phyloP scores from a whole-genome alignment of 2,888 invertebrate genomes.

The Norana najaformis region DNA sequence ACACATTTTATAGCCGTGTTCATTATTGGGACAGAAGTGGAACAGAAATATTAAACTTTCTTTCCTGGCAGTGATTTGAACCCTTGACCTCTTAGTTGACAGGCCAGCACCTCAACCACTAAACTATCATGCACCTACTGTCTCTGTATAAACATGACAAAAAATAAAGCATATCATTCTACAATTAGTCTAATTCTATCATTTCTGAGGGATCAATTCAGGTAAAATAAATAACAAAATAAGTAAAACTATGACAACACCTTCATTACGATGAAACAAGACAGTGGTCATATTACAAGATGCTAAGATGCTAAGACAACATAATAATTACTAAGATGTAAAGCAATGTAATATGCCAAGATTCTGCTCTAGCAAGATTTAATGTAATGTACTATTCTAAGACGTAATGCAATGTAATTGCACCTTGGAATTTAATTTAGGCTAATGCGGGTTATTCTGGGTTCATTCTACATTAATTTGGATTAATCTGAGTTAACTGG shows the following conservation, averaged over 20 bases:
- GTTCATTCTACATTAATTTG: too few species aligned
- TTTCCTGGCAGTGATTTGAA: not conserved
- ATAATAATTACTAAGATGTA: too few species aligned
- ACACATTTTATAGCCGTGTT: not conserved
- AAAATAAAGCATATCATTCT: not conserved
- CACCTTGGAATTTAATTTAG: too few species aligned
- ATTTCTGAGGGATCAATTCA: not conserved
- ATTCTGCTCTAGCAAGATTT: too few species aligned
- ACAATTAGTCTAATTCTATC: not conserved
- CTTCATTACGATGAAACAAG: too few species aligned
- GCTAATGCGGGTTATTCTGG: too few species aligned
- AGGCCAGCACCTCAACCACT: not conserved
- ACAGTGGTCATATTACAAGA: too few species aligned
- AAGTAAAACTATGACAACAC: not conserved
- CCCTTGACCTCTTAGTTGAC: not conserved
- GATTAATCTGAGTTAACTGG: too few species aligned
- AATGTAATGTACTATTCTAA: too few species aligned
- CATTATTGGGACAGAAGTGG: not conserved
- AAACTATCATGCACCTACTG: not conserved
- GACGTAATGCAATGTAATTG: too few species aligned
- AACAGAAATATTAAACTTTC: not conserved
- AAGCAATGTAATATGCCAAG: too few species aligned
- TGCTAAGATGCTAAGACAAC: too few species aligned
- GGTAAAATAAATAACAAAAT: not conserved
- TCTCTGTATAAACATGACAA: not conserved